Conservation (phyloP, 1,140 invertebrate species). For the Drosophila ogumai region DNA sequence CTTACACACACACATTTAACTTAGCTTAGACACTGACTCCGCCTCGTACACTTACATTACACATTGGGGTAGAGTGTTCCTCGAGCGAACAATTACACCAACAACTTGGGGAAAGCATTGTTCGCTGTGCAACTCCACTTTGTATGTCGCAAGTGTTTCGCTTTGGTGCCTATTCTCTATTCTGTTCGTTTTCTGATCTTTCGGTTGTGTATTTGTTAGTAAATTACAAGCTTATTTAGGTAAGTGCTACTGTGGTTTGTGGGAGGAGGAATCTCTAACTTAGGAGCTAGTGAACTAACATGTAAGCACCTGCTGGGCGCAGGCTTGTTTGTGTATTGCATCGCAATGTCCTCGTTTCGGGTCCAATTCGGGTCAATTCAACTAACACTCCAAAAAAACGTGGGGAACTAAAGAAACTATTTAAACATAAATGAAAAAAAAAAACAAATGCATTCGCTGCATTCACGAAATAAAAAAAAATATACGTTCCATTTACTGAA, state of each 20-base stretch:
- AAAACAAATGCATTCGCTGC: not conserved
- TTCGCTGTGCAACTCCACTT: not conserved
- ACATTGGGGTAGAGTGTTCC: not conserved
- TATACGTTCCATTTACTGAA: constrained; percentile 36
- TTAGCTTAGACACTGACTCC: constrained; percentile 38
- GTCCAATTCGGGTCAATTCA: constrained; percentile 9
- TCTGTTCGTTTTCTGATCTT: constrained; percentile 6
- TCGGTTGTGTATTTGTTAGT: not conserved
- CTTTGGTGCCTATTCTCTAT: constrained; percentile 13
- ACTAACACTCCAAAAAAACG: constrained; percentile 6
- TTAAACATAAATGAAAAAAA: not conserved
- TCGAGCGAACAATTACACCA: not conserved
- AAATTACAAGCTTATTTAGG: constrained; percentile 8
- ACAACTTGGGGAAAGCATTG: not conserved
- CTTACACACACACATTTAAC: constrained; percentile 14
- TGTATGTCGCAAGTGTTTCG: not conserved
- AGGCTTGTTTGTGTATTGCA: constrained; percentile 18
- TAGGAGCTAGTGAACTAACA: constrained; percentile 13
- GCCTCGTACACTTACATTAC: constrained; percentile 10
- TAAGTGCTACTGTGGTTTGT: constrained; percentile 1
- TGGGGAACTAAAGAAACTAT: not conserved
- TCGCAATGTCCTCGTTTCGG: constrained; percentile 7
- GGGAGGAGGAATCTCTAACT: constrained; percentile 16
- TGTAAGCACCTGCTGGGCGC: constrained; percentile 10
- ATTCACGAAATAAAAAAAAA: not conserved